Base-by-base conservation (phyloP, 2,113 vertebrate genomes). In the Puntigrus tetrazona region DNA sequence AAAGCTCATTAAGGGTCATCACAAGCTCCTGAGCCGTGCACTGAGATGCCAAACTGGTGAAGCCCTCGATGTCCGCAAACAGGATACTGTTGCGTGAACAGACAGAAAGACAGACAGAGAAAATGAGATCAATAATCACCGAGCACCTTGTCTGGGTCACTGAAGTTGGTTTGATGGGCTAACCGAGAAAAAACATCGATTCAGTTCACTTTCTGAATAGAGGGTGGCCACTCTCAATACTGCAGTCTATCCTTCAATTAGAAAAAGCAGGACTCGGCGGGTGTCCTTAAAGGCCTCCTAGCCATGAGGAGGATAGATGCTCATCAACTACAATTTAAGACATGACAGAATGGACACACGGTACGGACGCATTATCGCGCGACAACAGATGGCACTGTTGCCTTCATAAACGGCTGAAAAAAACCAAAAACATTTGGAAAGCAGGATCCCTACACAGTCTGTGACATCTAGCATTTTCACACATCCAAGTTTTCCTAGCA, bases 11-110 rank as follows among this genome's bases (percentile, higher is more conserved):
- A 88, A 98, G 94, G 0, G 97, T 98, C 97, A 98, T 99, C 88
- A 98, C 97, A 91, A 99, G 92, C 91, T 99, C 98, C 94, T 99
- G 98, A 0, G 98, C 98, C 0, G 98, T 99, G 91, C 98, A 99
- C 93, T 98, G 97, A 0, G 97, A 98, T 0, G 97, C 98, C 96
- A 99, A 90, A 92, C 98, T 97, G 89, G 98, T 99, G 93, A 99
- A 98, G 70, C 97, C 97, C 88, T 98, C 97, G 0, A 99, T 99
- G 94, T 99, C 98, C 0, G 98, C 98, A 80, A 99, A 99, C 87
- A 98, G 95, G 90, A 99, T 99, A 94, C 98, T 99, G 94, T 43
- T 79, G 82, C 36, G 76, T 45, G 5, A 79, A 88, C 63, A 80
- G 83, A 90, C 70, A 67, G 63, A 79, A 81, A 87, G 63, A 82